Base-by-base conservation (phyloP, 2,797 vertebrate species). In the Coendou prehensilis region DNA sequence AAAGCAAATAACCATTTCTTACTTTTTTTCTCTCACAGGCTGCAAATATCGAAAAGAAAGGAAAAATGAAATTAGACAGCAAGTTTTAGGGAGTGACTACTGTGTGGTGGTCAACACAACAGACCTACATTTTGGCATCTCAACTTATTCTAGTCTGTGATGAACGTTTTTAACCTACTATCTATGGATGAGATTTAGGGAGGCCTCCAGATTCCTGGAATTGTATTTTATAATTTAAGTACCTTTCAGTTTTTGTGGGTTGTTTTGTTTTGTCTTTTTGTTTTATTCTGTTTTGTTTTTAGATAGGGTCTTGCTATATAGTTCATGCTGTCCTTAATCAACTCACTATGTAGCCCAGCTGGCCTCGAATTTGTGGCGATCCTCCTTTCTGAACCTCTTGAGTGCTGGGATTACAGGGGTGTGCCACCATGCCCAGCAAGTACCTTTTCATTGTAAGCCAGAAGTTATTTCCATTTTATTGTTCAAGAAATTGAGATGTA, bases 1-100 rank as follows among this genome's bases (percentile, higher is more conserved):
- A 97, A 97, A 96, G 20, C 28, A 61, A 45, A 86, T 23, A 20
- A 64, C 0, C 28, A 95, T 94, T 89, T 83, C 23, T 3, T 85
- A 20, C 4, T 83, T 52, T 90, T 57, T 64, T 47, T 87, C 84
- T 87, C 78, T 86, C 6, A 88, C 64, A 78, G 15, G 18, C 20
- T 94, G 3, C 82, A 82, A 8, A 22, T 14, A 84, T 82, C 61
- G 71, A 61, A 89, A 69, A 71, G 52, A 95, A 93, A 95, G 67
- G 7, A 41, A 81, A 0, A 9, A 63, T 52, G 2, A 18, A 47
- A 13, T 3, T 4, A 80, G 26, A 73, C 5, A 56, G 14, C 11
- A 91, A 57, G 4, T 84, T 73, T 93, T 69, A 81, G 13, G 78
- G 18, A 85, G n/a, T 37, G 3, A 33, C 52, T 91, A 59, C 33